Evolutionary conservation across 2,797 vertebrate genomes (phyloP), one percentile per base, ranked within the genome.

Genomic region (Selene dorsalis): DNA sequence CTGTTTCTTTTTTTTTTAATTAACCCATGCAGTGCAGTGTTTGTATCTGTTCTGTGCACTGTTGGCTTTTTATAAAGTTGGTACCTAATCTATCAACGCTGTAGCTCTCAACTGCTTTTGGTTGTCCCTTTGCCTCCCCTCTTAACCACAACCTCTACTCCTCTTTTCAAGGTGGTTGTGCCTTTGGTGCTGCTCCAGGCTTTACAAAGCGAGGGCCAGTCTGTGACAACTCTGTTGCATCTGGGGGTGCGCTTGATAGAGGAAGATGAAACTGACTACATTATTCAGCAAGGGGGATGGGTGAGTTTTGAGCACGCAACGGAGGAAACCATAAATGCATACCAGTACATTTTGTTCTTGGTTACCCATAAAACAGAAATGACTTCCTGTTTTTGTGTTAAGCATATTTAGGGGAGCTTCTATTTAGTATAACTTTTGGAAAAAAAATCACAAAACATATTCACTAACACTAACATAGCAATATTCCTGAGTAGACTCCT

Each of bases 231-330:
- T 0, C 92, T 99, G 69, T 65, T 97, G 45, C 89, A 95, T 59
- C 91, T 97, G 0, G 97, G 97, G 0, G 93, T 97, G 63, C 95
- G 87, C 0, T 97, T 95, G 63, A 89, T 99, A 43, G 96, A 98
- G 87, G 97, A 99, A 72, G 90, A 84, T 4, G 94, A 95, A 68
- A 93, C 95, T 0, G 95, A 95, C 74, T 96, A 93, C 88, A 96
- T 99, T 89, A 94, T 96, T 72, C 96, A 97, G 69, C 96, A 97
- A 80, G 97, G 98, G 28, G 97, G 98, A 95, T 99, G 97, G 97
- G 98, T 99, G 95, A 96, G 96, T 92, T 73, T 38, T 39, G 26
- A 48, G 11, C 14, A 24, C 0, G 4, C 17, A 3, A 28, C 24
- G 35, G 7, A 66, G 38, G 12, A 72, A 32, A 35, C 9, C 2